Conservation (phyloP, 2,113 vertebrate genomes). For the Gambusia holbrooki region DNA sequence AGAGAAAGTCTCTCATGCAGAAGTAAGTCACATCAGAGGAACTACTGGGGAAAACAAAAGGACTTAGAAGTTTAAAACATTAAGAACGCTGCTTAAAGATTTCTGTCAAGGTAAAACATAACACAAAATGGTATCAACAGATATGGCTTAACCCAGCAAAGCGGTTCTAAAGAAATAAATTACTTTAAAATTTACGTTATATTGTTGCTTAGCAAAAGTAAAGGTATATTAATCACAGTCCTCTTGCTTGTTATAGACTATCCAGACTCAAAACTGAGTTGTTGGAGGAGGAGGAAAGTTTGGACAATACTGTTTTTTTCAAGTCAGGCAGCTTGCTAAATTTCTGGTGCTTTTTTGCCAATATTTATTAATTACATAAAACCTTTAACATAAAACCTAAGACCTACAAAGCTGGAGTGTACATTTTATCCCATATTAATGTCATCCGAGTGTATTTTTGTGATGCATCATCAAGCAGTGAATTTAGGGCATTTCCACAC, state of each 20-base stretch:
- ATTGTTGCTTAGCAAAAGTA: too few species aligned
- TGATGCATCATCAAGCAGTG: slow-evolving; percentile 4
- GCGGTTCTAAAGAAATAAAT: too few species aligned
- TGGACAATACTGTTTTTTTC: background rate
- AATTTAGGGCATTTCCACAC: slow-evolving; percentile 51
- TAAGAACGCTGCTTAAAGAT: background rate
- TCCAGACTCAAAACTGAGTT: too few species aligned
- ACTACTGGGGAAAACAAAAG: too few species aligned
- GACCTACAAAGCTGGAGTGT: background rate
- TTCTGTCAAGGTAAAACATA: background rate
- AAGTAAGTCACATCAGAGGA: too few species aligned
- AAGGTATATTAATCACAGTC: too few species aligned
- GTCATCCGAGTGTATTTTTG: slow-evolving; percentile 1
- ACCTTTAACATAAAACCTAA: background rate
- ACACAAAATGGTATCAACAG: background rate
- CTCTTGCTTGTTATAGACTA: too few species aligned
- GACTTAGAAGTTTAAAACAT: background rate
- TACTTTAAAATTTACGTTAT: too few species aligned
- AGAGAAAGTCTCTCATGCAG: too few species aligned
- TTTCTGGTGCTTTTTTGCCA: background rate
- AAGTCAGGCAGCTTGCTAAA: background rate
- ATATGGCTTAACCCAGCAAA: too few species aligned
- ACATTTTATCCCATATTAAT: background rate
- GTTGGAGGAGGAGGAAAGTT: too few species aligned
- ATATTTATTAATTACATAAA: background rate